Evolutionary conservation across 1,140 invertebrate species (phyloP).

Genomic region (Whitmania pigra): DNA sequence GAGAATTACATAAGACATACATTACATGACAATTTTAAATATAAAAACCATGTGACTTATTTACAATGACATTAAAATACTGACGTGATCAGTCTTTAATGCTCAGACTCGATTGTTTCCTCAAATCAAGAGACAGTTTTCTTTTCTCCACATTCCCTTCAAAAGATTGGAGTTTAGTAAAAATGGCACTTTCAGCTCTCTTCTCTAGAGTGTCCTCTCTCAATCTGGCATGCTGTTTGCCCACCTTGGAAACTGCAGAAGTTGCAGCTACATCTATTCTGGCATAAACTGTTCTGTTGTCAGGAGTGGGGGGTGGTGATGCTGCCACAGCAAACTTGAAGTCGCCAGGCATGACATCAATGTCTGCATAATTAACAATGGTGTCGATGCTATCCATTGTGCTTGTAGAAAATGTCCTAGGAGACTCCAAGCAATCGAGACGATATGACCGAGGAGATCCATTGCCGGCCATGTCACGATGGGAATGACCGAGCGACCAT

Average conservation of each 20-base stretch:
- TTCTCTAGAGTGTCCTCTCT: slow-evolving; percentile 29
- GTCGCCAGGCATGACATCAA: slow-evolving; percentile 28
- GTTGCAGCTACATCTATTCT: slow-evolving; percentile 38
- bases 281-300: slow-evolving; percentile 32
- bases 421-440: slow-evolving; percentile 23
- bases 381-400: slow-evolving; percentile 24
- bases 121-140: too few species aligned
- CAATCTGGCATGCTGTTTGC: slow-evolving; percentile 34
- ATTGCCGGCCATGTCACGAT: slow-evolving; percentile 14
- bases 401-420: slow-evolving; percentile 16
- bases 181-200: background rate
- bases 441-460: slow-evolving; percentile 5
- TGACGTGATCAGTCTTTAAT: too few species aligned
- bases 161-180: too few species aligned
- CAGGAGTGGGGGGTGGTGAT: background rate
- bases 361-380: slow-evolving; percentile 37
- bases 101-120: too few species aligned
- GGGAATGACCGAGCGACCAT: background rate
- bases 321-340: background rate
- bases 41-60: too few species aligned
- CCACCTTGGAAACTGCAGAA: slow-evolving; percentile 31
- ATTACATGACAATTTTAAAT: too few species aligned
- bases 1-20: too few species aligned
- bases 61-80: too few species aligned
- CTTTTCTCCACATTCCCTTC: too few species aligned